Percentiles rank a stretch among this genome's conserved stretches.
These are phyloP conservation scores for Gastracanthus pulcherrimus DNA, from an alignment of 2,888 invertebrate species.

Conservation along the genomic window DNA sequence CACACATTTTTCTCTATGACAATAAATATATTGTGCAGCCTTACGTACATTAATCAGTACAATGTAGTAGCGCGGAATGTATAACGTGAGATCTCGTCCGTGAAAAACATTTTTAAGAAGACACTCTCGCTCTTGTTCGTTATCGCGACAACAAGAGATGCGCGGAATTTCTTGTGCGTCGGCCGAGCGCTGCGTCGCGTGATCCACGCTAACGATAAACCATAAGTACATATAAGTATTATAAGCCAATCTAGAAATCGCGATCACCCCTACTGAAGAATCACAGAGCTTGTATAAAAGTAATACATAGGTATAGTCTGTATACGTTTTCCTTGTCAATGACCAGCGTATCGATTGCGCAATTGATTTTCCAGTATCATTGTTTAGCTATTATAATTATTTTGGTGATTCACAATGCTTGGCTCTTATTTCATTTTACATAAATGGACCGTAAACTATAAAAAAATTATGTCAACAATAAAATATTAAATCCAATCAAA, in stretches of 20 bases:
- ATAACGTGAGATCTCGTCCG: neutral
- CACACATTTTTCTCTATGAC: neutral
- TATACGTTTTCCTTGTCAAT: neutral
- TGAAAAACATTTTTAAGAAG: conserved; percentile 15
- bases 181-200: neutral
- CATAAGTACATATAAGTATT: neutral
- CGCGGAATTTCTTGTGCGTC: conserved; percentile 3
- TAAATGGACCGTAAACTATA: too few species aligned
- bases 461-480: too few species aligned
- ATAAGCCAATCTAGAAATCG: too few species aligned
- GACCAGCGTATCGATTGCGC: too few species aligned
- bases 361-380: too few species aligned
- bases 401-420: too few species aligned
- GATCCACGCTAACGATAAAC: neutral
- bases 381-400: too few species aligned
- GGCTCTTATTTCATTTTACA: too few species aligned
- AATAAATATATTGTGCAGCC: neutral
- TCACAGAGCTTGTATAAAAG: neutral
- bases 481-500: too few species aligned
- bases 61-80: neutral
- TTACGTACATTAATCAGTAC: neutral
- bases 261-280: too few species aligned
- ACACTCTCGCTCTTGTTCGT: neutral
- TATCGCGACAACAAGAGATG: conserved; percentile 5
- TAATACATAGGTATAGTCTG: neutral